Conservation (phyloP, 2,888 invertebrate genomes). For the Laspeyria flexula region DNA sequence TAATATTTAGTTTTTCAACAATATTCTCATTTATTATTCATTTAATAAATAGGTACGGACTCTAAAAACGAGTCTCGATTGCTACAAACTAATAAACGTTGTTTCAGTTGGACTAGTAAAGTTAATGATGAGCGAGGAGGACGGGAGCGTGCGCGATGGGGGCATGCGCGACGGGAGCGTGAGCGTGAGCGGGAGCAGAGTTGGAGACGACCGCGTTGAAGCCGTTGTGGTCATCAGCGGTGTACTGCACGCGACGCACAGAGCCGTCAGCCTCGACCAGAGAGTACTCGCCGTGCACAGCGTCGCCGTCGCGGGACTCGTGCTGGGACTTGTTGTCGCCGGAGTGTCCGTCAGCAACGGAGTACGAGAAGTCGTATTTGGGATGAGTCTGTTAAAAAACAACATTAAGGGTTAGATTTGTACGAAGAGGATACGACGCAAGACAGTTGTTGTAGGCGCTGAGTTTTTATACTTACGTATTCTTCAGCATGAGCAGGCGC, state of each 20-base stretch:
- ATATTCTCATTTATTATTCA: slow-evolving; percentile 24
- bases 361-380: slow-evolving; percentile 86
- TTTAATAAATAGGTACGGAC: slow-evolving; percentile 31
- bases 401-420: neutral
- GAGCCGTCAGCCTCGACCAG: slow-evolving; percentile 82
- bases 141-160: slow-evolving; percentile 48
- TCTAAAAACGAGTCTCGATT: slow-evolving; percentile 27
- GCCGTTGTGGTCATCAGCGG: slow-evolving; percentile 83
- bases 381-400: slow-evolving; percentile 77
- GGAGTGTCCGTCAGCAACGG: slow-evolving; percentile 85
- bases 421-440: neutral
- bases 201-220: slow-evolving; percentile 77
- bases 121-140: slow-evolving; percentile 59
- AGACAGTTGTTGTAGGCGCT: neutral
- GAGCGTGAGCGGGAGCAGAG: slow-evolving; percentile 66
- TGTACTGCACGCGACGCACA: slow-evolving; percentile 82
- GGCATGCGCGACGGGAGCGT: slow-evolving; percentile 18
- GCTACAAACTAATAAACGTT: slow-evolving; percentile 7
- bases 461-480: slow-evolving; percentile 60
- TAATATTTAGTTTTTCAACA: neutral
- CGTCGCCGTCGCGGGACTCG: slow-evolving; percentile 87
- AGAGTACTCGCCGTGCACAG: slow-evolving; percentile 85
- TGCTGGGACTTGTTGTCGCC: slow-evolving; percentile 87
- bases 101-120: slow-evolving; percentile 8
- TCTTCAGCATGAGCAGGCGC: slow-evolving; percentile 54